Evolutionary conservation across 1,140 invertebrate species (phyloP).

Genomic region (Diorhabda sublineata): DNA sequence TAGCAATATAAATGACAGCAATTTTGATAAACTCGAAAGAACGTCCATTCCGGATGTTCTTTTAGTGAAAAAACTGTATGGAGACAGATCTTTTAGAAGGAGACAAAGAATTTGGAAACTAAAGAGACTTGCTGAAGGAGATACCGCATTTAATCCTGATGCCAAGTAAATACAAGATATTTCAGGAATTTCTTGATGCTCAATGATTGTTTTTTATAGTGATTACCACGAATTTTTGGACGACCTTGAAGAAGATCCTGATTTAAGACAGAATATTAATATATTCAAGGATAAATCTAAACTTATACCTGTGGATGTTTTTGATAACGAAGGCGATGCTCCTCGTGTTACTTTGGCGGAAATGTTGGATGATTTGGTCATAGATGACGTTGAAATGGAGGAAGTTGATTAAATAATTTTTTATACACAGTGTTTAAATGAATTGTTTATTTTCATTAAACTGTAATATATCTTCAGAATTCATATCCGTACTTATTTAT

Average conservation of each 20-base stretch:
- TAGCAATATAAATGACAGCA: conserved; percentile 83
- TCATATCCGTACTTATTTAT: no score
- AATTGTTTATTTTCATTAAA: no score
- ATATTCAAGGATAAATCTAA: conserved; percentile 80
- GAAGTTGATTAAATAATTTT: conserved; percentile 39
- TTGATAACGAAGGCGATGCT: conserved; percentile 63
- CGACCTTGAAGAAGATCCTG: conserved; percentile 93
- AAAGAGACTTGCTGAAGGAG: conserved; percentile 74
- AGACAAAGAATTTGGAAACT: conserved; percentile 88
- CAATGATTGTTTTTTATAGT: conserved; percentile 51
- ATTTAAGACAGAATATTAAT: conserved; percentile 85
- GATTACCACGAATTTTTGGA: conserved; percentile 96
- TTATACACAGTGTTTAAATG: no score
- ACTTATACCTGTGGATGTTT: conserved; percentile 59
- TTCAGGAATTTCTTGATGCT: neutral
- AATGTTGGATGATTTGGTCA: conserved; percentile 93
- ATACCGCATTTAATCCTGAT: conserved; percentile 62
- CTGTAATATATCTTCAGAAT: no score
- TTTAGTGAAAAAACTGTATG: conserved; percentile 89
- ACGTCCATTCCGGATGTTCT: conserved; percentile 83
- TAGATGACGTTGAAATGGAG: conserved; percentile 71
- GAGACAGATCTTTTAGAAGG: conserved; percentile 64
- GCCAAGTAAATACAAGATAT: conserved; percentile 57
- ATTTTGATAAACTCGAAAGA: conserved; percentile 79
- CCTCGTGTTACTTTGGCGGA: conserved; percentile 91